Evolutionary conservation across 1,140 invertebrate species (phyloP), one percentile per base, ranked within the genome.

Genomic region (Philopotamus ludificatus): DNA sequence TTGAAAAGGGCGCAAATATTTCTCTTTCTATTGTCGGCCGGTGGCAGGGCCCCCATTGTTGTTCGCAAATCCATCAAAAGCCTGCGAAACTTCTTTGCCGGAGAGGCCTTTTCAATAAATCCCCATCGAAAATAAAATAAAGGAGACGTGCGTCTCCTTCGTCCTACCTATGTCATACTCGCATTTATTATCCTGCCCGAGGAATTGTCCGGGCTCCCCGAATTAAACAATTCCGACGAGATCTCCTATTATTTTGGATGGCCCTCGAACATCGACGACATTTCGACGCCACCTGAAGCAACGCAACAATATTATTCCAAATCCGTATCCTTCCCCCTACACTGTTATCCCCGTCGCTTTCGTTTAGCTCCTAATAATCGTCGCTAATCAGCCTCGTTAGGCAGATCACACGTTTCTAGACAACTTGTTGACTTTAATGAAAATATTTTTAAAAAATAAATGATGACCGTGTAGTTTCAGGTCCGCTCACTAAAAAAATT

Each of bases 1-100:
- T 55, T 15, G 26, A 34, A n/a, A 34, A 10, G 21, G 51, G 51
- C 23, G 51, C 51, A 55, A 55, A 55, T 55, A 55, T 55, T 55
- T 55, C 51, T 55, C 23, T 55, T 55, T 55, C 26, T 28, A 55
- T 55, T 55, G 51, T 55, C 51, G 28, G 23, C 23, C 25, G n/a
- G 21, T 22, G 28, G 28, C 50, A 22, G 18, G 16, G 45, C 16
- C 25, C 51, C 51, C 16, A 34, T 55, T 55, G 51, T 55, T 55
- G 25, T n/a, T 9, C 23, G n/a, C 51, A 55, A 55, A 55, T 55
- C 51, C 51, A 55, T 55, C 51, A 55, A 55, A 55, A 55, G 51
- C 51, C 23, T 16, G 20, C 28, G 7, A 22, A 49, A 21, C 47
- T 10, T 47, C 47, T 49, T 21, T 49, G 10, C 47, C 22, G 16